These are phyloP conservation scores for Alloplasta piceator DNA, from an alignment of 2,888 invertebrate genomes.

Conservation along the genomic window DNA sequence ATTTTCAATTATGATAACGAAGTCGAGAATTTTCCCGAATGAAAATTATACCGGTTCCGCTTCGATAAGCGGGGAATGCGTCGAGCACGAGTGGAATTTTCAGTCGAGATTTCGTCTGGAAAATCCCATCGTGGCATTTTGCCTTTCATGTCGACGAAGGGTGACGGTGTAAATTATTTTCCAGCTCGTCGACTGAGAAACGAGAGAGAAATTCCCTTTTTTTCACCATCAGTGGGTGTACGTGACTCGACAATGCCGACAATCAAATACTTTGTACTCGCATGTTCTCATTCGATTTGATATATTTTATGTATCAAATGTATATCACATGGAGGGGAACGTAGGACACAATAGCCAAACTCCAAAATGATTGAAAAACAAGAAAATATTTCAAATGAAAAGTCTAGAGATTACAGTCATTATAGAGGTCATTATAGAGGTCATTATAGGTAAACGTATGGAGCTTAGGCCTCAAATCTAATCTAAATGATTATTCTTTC, in stretches of 20 bases:
- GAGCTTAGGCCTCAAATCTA: no score
- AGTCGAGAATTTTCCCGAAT: neutral
- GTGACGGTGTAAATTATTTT: conserved; percentile 39
- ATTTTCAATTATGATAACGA: neutral
- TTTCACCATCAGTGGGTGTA: conserved; percentile 10
- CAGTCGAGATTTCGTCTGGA: neutral
- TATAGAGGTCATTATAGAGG: no score
- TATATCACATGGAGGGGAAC: neutral
- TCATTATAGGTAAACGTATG: no score
- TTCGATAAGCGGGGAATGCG: conserved; percentile 4
- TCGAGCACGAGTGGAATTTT: conserved; percentile 21
- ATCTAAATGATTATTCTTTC: no score
- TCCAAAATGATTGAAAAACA: no score
- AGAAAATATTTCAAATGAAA: no score
- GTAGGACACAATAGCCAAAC: no score
- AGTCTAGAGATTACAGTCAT: no score
- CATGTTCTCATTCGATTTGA: conserved; percentile 11
- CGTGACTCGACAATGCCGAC: conserved; percentile 36
- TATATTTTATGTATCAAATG: neutral
- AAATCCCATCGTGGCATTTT: conserved; percentile 14
- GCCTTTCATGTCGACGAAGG: neutral
- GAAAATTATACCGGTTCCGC: conserved; percentile 24
- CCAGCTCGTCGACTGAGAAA: conserved; percentile 29
- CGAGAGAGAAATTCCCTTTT: conserved; percentile 1
- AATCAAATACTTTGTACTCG: conserved; percentile 32